Percentiles rank a stretch among this genome's conserved stretches.
Evolutionary conservation across 1,140 invertebrate genomes (phyloP).

Genomic region (Leptopilina boulardi): DNA sequence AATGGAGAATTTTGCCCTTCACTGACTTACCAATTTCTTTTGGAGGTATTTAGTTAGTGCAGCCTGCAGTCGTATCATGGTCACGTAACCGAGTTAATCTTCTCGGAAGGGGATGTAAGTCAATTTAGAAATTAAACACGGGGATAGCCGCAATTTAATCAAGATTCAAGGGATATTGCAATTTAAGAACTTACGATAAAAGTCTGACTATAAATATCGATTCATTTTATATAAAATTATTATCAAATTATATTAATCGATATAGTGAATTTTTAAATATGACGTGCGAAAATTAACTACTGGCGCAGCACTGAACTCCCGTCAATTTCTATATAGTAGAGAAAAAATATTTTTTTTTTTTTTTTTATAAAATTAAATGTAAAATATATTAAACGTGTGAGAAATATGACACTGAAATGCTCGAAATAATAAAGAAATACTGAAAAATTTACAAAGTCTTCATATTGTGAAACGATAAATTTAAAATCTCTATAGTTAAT

Average conservation of each 20-base stretch:
- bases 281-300: too few species aligned
- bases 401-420: too few species aligned
- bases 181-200: neutral
- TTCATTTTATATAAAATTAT: too few species aligned
- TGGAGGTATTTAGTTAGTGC: neutral
- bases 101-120: neutral
- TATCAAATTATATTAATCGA: too few species aligned
- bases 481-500: conserved; percentile 1
- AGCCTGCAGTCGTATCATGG: neutral
- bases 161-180: conserved; percentile 3
- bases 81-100: conserved; percentile 8
- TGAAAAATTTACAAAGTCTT: neutral
- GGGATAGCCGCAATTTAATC: neutral
- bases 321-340: too few species aligned
- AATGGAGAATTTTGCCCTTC: conserved; percentile 21
- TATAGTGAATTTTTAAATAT: too few species aligned
- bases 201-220: too few species aligned
- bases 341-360: too few species aligned
- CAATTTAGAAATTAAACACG: neutral
- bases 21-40: conserved; percentile 10
- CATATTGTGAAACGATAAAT: neutral
- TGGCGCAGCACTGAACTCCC: too few species aligned
- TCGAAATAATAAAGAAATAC: neutral
- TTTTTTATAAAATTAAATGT: too few species aligned
- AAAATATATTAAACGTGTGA: too few species aligned